Evolutionary conservation across 2,113 vertebrate species (phyloP).

Genomic region (Propithecus coquereli): DNA sequence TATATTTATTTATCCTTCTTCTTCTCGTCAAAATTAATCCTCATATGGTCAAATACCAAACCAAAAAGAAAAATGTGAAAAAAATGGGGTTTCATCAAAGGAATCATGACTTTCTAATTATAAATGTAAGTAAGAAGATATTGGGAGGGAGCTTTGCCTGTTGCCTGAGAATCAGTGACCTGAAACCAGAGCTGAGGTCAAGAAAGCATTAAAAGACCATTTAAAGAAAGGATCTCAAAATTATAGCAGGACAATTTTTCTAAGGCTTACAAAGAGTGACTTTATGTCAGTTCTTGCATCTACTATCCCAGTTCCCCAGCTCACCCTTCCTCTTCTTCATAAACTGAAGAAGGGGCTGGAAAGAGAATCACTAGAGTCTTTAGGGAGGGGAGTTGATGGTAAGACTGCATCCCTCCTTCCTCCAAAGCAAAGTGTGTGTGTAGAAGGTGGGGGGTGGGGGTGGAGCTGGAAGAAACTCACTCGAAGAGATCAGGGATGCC

Average conservation of each 20-base stretch:
- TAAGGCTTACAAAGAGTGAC: neutral
- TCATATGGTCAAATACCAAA: neutral
- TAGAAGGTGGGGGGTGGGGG: fast-evolving
- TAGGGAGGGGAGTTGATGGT: neutral
- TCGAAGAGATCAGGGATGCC: neutral
- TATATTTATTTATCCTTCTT: neutral
- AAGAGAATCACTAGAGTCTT: neutral
- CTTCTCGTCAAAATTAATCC: neutral
- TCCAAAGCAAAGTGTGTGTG: neutral
- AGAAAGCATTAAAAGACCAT: neutral
- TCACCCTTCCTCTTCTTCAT: neutral
- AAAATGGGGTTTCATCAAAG: neutral
- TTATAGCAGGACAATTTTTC: neutral
- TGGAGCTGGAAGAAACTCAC: neutral
- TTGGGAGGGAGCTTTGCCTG: neutral
- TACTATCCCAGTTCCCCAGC: neutral
- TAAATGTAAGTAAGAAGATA: neutral
- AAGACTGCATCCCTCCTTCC: neutral
- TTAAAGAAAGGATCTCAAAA: neutral
- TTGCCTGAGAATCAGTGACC: neutral
- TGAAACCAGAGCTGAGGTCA: neutral
- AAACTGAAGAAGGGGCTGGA: neutral
- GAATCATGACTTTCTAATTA: neutral
- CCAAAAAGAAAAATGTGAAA: neutral
- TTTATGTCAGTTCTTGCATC: neutral